Percentiles rank a stretch among this genome's conserved stretches.
Evolutionary conservation across 1,140 invertebrate species (phyloP).

Genomic region (Copidosoma floridanum): DNA sequence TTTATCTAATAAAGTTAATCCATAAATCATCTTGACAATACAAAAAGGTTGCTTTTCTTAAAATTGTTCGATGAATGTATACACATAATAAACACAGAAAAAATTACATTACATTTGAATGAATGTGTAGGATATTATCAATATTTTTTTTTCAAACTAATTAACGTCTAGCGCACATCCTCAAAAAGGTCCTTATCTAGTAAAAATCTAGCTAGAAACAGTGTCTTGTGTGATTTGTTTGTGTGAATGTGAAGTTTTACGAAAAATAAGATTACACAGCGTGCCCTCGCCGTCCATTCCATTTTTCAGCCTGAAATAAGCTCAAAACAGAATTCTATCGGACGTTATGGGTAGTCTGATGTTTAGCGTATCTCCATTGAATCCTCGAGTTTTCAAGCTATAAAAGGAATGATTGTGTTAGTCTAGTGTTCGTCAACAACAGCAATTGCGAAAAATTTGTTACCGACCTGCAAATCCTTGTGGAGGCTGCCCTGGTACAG

Average conservation of each 20-base stretch:
- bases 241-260: too few species aligned
- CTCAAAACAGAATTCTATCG: background rate
- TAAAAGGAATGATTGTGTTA: background rate
- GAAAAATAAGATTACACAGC: slow-evolving; percentile 51
- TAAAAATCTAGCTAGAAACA: slow-evolving; percentile 53
- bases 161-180: slow-evolving; percentile 40
- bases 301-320: slow-evolving; percentile 15
- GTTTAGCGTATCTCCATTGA: slow-evolving; percentile 11
- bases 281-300: slow-evolving; percentile 24
- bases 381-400: too few species aligned
- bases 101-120: slow-evolving; percentile 37
- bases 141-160: too few species aligned
- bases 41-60: slow-evolving; percentile 23
- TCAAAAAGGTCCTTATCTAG: slow-evolving; percentile 45
- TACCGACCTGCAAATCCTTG: slow-evolving; percentile 54
- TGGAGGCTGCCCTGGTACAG: slow-evolving; percentile 78
- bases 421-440: slow-evolving; percentile 18
- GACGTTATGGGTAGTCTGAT: slow-evolving; percentile 10
- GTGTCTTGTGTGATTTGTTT: too few species aligned
- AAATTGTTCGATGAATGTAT: slow-evolving; percentile 42
- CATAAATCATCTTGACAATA: slow-evolving; percentile 30
- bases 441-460: too few species aligned
- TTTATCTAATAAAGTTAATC: too few species aligned
- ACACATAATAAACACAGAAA: slow-evolving; percentile 51
- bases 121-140: slow-evolving; percentile 41